Conservation (phyloP, 1,140 invertebrate species). For the Anoplophora glabripennis region DNA sequence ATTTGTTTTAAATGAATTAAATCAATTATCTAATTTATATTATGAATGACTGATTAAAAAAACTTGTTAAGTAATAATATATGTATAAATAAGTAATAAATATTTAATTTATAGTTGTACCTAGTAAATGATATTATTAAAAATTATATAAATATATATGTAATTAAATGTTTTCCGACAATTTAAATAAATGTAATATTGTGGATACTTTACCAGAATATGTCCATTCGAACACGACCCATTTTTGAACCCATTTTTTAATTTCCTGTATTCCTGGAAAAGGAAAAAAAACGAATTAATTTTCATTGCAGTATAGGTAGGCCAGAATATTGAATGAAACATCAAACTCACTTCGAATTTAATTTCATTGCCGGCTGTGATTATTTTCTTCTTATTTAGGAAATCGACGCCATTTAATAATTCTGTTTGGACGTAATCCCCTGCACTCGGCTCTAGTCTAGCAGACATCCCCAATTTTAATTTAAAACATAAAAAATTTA, state of each 20-base stretch:
- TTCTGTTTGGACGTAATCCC: conserved; percentile 27
- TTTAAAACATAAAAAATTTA: not conserved
- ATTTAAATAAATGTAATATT: conserved; percentile 1
- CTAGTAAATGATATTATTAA: too few relatives aligned
- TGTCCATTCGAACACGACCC: conserved; percentile 14
- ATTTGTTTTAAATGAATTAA: too few relatives aligned
- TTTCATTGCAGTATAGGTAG: conserved; percentile 14
- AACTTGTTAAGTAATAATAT: too few relatives aligned
- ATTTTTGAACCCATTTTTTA: conserved; percentile 10
- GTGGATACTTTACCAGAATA: conserved; percentile 15
- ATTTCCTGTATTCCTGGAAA: conserved; percentile 3
- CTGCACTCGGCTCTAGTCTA: conserved; percentile 29
- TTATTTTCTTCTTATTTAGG: conserved; percentile 21
- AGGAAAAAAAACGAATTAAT: conserved; percentile 5
- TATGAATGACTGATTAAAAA: not conserved
- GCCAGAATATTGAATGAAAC: not conserved
- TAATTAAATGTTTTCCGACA: conserved; percentile 5
- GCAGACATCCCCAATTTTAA: conserved; percentile 18
- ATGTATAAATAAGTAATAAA: not conserved
- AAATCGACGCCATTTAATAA: conserved; percentile 27
- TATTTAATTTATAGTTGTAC: not conserved
- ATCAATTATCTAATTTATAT: too few relatives aligned
- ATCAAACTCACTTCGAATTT: conserved; percentile 11
- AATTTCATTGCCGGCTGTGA: conserved; percentile 5
- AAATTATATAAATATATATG: not conserved